Percentiles rank a stretch among this genome's conserved stretches.
phyloP scores from a whole-genome alignment of 1,140 invertebrate species.

The Drosophila guanche region DNA sequence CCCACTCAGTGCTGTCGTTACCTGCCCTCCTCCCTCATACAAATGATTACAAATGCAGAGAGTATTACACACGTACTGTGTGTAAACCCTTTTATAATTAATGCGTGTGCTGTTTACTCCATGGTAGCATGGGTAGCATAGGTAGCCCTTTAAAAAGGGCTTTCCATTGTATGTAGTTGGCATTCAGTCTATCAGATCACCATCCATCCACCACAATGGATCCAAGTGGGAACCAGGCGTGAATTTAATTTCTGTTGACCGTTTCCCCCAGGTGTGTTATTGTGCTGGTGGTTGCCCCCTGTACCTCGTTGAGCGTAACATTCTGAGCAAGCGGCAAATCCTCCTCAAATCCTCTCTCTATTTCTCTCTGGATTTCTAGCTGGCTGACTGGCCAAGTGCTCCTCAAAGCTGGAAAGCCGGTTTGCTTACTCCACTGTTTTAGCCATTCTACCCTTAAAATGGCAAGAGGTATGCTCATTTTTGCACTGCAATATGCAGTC shows the following conservation, averaged over 20 bases:
- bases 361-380: background rate
- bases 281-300: slow-evolving; percentile 18
- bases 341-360: slow-evolving; percentile 1
- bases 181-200: slow-evolving; percentile 2
- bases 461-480: too few relatives aligned
- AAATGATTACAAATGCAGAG: too few relatives aligned
- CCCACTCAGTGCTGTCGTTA: too few relatives aligned
- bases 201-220: slow-evolving; percentile 30
- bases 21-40: too few relatives aligned
- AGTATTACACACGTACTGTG: too few relatives aligned
- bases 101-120: too few relatives aligned
- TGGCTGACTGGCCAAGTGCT: slow-evolving; percentile 33
- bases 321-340: slow-evolving; percentile 26
- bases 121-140: too few relatives aligned
- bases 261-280: slow-evolving; percentile 40
- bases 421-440: slow-evolving; percentile 14
- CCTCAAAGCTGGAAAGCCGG: slow-evolving; percentile 37
- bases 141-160: too few relatives aligned
- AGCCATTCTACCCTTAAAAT: too few relatives aligned
- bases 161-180: too few relatives aligned
- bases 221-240: slow-evolving; percentile 36
- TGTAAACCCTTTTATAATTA: too few relatives aligned
- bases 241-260: slow-evolving; percentile 22
- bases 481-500: too few relatives aligned
- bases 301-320: slow-evolving; percentile 56